Percentiles rank a stretch among this genome's conserved stretches.
Evolutionary conservation across 2,113 vertebrate genomes (phyloP).

Genomic region (Hyaena hyaena): DNA sequence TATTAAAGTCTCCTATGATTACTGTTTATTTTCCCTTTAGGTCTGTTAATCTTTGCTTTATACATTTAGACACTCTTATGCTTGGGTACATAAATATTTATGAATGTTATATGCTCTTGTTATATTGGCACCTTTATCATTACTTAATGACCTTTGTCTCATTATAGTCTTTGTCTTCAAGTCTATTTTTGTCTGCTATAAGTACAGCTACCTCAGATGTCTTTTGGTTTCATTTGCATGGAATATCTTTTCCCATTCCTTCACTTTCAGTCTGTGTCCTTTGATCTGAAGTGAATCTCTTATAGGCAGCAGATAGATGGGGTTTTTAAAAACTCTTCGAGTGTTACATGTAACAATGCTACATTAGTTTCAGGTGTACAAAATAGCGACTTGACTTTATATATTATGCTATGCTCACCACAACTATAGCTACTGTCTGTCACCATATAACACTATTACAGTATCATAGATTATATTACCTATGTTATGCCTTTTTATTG

Average conservation of each 20-base stretch:
- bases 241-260: too few relatives aligned
- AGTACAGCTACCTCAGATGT: too few relatives aligned
- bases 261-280: too few relatives aligned
- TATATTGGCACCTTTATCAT: neutral
- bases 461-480: too few relatives aligned
- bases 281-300: too few relatives aligned
- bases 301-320: too few relatives aligned
- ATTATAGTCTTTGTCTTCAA: too few relatives aligned
- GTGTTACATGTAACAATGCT: neutral
- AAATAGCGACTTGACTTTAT: neutral
- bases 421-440: neutral
- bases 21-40: neutral
- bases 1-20: neutral
- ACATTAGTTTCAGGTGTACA: neutral
- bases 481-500: too few relatives aligned
- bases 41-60: neutral
- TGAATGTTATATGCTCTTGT: neutral
- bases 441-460: neutral
- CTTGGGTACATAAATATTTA: neutral
- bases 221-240: too few relatives aligned
- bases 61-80: neutral
- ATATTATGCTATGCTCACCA: neutral
- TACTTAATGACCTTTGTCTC: neutral
- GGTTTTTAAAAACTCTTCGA: too few relatives aligned
- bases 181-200: too few relatives aligned